These are phyloP conservation scores for Phrynocephalus versicolor DNA, from an alignment of 2,113 vertebrate genomes.

Conservation along the genomic window DNA sequence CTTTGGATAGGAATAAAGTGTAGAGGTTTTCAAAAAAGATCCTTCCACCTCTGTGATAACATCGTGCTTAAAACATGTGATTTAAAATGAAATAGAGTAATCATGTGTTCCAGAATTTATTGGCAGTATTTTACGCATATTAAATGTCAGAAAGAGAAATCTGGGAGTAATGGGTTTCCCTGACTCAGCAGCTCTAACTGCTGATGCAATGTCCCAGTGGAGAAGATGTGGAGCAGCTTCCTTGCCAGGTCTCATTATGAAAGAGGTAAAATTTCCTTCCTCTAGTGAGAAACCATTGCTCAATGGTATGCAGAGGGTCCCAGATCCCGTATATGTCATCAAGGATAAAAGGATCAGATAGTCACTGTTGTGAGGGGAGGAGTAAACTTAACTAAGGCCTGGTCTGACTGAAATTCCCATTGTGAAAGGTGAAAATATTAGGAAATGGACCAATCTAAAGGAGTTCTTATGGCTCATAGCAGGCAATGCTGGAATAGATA, in stretches of 20 bases:
- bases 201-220: background rate
- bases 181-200: background rate
- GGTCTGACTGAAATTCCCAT: too few relatives aligned
- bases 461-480: background rate
- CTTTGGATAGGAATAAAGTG: background rate
- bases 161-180: background rate
- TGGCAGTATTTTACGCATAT: background rate
- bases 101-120: background rate
- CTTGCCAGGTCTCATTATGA: background rate
- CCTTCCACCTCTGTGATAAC: background rate
- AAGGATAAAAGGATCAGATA: background rate
- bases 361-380: too few relatives aligned
- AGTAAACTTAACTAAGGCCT: too few relatives aligned
- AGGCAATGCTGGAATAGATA: background rate
- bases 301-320: background rate
- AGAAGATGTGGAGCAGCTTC: background rate
- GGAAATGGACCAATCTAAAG: background rate
- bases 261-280: background rate
- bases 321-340: background rate
- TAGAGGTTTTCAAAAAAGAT: background rate
- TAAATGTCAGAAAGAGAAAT: constrained; percentile 8
- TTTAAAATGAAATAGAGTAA: background rate
- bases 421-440: too few relatives aligned
- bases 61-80: background rate
- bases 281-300: background rate